Evolutionary conservation across 1,140 invertebrate genomes (phyloP).

Genomic region (Anastrepha ludens): DNA sequence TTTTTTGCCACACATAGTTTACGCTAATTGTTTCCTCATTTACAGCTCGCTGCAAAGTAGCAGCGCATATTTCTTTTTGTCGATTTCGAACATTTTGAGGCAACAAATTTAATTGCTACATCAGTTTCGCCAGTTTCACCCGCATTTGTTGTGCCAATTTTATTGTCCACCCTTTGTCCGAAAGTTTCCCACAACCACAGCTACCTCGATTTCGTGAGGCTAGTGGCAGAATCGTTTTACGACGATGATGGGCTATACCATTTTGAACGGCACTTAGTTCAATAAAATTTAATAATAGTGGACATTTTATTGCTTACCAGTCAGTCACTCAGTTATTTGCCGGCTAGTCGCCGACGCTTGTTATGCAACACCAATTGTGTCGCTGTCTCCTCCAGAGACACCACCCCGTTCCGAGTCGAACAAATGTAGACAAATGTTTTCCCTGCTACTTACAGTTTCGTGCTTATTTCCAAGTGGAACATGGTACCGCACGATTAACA

Average conservation of each 20-base stretch:
- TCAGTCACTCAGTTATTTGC: neutral
- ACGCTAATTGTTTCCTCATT: slow-evolving; percentile 41
- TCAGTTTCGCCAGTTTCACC: neutral
- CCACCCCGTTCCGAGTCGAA: neutral
- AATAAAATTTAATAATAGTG: neutral
- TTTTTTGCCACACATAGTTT: slow-evolving; percentile 15
- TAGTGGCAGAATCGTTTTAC: too few relatives aligned
- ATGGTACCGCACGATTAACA: neutral
- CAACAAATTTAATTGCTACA: neutral
- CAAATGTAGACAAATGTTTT: slow-evolving; percentile 21
- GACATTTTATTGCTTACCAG: neutral
- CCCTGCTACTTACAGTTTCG: neutral
- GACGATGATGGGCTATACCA: too few relatives aligned
- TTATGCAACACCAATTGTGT: neutral
- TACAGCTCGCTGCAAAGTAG: neutral
- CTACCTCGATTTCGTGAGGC: neutral
- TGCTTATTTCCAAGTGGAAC: slow-evolving; percentile 1
- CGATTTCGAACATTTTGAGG: neutral
- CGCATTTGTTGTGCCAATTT: neutral
- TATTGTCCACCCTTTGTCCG: neutral
- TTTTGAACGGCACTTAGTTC: neutral
- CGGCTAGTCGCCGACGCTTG: neutral
- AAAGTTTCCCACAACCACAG: neutral
- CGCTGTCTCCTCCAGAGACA: neutral
- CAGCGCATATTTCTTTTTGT: neutral